Conservation (phyloP, 2,888 invertebrate genomes). For the Drosophila histrio region DNA sequence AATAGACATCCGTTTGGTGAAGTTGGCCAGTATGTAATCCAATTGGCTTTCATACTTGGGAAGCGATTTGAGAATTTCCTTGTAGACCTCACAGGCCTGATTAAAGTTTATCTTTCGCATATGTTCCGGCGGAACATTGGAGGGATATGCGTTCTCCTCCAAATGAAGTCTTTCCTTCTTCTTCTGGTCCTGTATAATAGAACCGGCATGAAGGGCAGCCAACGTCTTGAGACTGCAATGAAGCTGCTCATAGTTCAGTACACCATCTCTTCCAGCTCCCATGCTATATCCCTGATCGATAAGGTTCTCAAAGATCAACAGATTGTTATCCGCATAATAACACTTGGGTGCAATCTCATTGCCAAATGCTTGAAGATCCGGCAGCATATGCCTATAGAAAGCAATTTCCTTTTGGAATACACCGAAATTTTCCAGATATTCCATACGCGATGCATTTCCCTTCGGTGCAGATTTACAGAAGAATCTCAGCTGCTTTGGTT, state of each 20-base stretch:
- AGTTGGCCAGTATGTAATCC: conserved; percentile 67
- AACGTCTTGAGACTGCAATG: conserved; percentile 82
- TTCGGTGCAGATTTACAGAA: conserved; percentile 87
- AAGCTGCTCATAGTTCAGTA: conserved; percentile 83
- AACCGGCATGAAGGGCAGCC: conserved; percentile 84
- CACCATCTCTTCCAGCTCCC: conserved; percentile 73
- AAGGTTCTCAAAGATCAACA: conserved; percentile 85
- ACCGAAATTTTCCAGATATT: conserved; percentile 84
- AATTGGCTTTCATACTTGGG: conserved; percentile 79
- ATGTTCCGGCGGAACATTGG: conserved; percentile 57
- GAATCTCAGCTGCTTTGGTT: conserved; percentile 80
- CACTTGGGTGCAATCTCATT: conserved; percentile 82
- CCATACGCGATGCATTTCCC: conserved; percentile 85
- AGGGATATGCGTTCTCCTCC: conserved; percentile 83
- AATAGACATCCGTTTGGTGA: conserved; percentile 63
- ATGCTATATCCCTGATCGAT: conserved; percentile 77
- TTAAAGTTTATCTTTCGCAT: conserved; percentile 74
- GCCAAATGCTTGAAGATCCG: conserved; percentile 78
- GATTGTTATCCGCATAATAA: conserved; percentile 82
- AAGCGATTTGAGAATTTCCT: conserved; percentile 75
- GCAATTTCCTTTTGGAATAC: conserved; percentile 85
- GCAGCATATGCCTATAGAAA: conserved; percentile 84
- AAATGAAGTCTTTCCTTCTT: conserved; percentile 64
- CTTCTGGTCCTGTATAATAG: conserved; percentile 83
- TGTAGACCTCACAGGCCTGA: conserved; percentile 76